Conservation (phyloP, 1,140 invertebrate genomes). For the Drosophila simulans region DNA sequence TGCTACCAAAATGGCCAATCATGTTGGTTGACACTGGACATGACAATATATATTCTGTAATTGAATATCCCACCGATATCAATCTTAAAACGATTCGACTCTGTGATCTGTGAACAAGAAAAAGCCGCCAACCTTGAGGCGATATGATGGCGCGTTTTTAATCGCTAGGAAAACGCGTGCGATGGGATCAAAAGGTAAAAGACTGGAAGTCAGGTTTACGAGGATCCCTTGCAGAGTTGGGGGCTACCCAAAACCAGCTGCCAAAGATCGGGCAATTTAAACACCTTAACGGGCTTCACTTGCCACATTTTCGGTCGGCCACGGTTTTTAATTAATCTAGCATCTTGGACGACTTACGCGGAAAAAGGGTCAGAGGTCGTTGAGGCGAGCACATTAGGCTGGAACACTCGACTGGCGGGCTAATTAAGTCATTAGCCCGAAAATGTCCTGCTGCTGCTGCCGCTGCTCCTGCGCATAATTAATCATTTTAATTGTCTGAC, state of each 20-base stretch:
- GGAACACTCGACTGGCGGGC: constrained; percentile 63
- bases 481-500: constrained; percentile 77
- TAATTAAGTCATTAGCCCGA: constrained; percentile 80
- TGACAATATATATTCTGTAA: constrained; percentile 69
- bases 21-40: constrained; percentile 54
- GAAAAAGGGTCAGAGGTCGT: constrained; percentile 80
- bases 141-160: constrained; percentile 40
- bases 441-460: constrained; percentile 65
- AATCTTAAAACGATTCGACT: constrained; percentile 22
- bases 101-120: constrained; percentile 43
- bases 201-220: constrained; percentile 58
- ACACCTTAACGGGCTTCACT: constrained; percentile 54
- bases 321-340: constrained; percentile 78
- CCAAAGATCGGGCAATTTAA: constrained; percentile 26
- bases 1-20: constrained; percentile 20
- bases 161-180: constrained; percentile 51
- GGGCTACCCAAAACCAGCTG: constrained; percentile 51
- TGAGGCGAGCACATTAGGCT: constrained; percentile 73
- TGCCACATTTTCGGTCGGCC: constrained; percentile 57
- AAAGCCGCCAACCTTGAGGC: constrained; percentile 56
- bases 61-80: constrained; percentile 58
- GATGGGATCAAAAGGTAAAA: constrained; percentile 64
- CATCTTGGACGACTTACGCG: constrained; percentile 58
- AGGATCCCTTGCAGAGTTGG: constrained; percentile 51
- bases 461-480: constrained; percentile 65